Conservation (phyloP, 2,113 vertebrate genomes). For the Notechis scutatus region DNA sequence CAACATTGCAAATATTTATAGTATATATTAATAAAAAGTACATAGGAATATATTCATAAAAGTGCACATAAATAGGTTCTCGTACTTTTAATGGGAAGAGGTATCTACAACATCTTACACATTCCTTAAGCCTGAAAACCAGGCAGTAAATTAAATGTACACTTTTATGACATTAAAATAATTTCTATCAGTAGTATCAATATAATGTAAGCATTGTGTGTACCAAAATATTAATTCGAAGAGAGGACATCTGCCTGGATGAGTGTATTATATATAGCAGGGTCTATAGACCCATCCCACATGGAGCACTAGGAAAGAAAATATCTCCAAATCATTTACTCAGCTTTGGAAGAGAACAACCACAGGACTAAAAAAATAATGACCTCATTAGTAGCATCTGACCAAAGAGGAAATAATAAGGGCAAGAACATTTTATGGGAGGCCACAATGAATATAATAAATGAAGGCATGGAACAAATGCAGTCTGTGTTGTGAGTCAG, state of each 20-base stretch:
- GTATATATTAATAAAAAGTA: neutral
- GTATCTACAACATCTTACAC: neutral
- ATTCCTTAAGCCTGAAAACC: neutral
- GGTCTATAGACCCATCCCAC: neutral
- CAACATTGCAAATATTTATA: neutral
- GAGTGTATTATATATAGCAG: neutral
- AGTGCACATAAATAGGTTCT: neutral
- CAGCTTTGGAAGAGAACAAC: neutral
- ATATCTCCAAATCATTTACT: neutral
- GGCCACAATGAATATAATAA: conserved; percentile 4
- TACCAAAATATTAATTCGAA: neutral
- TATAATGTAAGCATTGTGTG: neutral
- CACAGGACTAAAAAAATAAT: conserved; percentile 2
- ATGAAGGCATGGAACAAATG: neutral
- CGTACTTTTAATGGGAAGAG: neutral
- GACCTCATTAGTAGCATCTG: conserved; percentile 19
- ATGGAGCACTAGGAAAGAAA: neutral
- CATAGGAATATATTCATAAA: neutral
- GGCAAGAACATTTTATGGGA: neutral
- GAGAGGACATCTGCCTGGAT: neutral
- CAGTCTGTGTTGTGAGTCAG: neutral
- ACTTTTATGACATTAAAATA: neutral
- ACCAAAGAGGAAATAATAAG: conserved; percentile 14
- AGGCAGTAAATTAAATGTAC: neutral
- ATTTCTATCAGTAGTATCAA: neutral